Conservation (phyloP, 2,797 vertebrate genomes). For the Corythornis leucogaster region DNA sequence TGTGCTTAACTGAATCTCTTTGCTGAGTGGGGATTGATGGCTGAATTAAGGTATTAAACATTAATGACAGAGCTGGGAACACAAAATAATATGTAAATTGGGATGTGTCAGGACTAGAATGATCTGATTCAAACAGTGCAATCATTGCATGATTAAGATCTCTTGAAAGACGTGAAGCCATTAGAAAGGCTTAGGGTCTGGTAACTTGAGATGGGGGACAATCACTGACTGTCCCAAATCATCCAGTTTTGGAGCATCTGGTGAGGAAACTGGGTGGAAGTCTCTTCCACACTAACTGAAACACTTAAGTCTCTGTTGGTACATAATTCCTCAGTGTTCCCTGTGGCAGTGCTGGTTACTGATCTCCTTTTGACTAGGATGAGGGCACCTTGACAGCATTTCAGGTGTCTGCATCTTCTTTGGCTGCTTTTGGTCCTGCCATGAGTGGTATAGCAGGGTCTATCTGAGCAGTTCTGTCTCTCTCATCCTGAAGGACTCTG, state of each 20-base stretch:
- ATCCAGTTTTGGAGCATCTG: not conserved
- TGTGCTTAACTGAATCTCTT: constrained; percentile 14
- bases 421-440: not conserved
- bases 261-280: not conserved
- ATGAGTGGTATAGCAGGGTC: not conserved
- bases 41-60: constrained; percentile 52
- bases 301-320: not conserved
- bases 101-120: constrained; percentile 1
- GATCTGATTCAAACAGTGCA: constrained; percentile 30
- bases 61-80: constrained; percentile 34
- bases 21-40: constrained; percentile 37
- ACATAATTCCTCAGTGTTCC: not conserved
- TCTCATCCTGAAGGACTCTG: not conserved
- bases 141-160: not conserved
- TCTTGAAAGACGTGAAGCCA: not conserved
- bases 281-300: not conserved
- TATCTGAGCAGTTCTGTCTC: not conserved
- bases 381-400: not conserved
- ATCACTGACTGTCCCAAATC: not conserved
- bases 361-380: not conserved
- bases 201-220: not conserved
- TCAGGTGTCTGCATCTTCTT: not conserved
- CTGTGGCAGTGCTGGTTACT: not conserved
- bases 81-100: constrained; percentile 45
- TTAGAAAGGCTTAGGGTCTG: not conserved